A percentile compares a stretch with the other conserved stretches of the same genome.
Conservation (phyloP, 2,113 vertebrate species). For the Rhinogobius similis region DNA sequence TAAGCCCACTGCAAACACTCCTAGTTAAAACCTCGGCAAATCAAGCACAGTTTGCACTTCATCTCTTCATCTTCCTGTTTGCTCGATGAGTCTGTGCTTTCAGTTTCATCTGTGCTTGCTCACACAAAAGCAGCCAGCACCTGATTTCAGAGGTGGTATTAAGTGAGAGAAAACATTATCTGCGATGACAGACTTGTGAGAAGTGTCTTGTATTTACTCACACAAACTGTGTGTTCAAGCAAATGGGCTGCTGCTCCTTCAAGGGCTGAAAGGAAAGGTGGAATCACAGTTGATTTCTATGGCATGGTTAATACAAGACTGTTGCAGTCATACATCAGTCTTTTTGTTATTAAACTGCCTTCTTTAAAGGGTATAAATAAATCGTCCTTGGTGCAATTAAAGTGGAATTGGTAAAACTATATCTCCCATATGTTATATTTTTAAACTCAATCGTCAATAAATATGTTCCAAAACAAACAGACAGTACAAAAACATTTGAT, state of each 20-base stretch:
- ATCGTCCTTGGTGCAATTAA: neutral
- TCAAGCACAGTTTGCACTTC: constrained; percentile 35
- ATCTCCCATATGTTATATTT: neutral
- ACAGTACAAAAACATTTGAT: too few relatives aligned
- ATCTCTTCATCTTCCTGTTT: constrained; percentile 53
- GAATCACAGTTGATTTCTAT: neutral
- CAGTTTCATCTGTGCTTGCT: constrained; percentile 22
- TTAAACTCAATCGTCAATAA: too few relatives aligned
- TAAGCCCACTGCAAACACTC: constrained; percentile 41
- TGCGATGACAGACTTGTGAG: constrained; percentile 29
- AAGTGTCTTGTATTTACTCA: constrained; percentile 12
- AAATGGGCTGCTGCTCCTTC: neutral
- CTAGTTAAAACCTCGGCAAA: constrained; percentile 42
- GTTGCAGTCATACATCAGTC: neutral
- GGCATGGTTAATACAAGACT: neutral
- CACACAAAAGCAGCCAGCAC: constrained; percentile 36
- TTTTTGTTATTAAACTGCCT: neutral
- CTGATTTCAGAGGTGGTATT: constrained; percentile 40
- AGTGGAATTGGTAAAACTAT: neutral
- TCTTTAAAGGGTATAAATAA: neutral
- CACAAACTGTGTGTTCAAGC: neutral
- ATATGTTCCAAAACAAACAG: too few relatives aligned
- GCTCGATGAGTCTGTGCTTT: constrained; percentile 24
- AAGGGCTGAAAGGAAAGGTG: constrained; percentile 4
- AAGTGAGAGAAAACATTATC: constrained; percentile 28